Conservation (phyloP, 2,888 invertebrate species). For the Linnaemya tessellans region DNA sequence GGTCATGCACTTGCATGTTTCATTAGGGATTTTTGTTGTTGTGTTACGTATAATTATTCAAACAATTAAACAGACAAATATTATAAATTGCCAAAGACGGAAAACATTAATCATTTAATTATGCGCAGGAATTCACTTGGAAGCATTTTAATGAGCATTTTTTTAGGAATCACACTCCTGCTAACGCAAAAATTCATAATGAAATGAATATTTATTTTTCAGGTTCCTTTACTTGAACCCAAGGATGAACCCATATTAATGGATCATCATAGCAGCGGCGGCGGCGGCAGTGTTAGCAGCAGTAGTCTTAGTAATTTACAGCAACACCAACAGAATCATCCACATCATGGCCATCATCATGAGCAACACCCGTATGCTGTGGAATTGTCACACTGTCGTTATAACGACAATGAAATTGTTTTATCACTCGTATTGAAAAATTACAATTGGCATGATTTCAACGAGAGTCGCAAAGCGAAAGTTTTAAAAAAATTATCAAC, state of each 20-base stretch:
- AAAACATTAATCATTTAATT: conserved; percentile 67
- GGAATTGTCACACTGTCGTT: conserved; percentile 80
- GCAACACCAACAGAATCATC: conserved; percentile 14
- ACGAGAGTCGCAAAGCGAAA: conserved; percentile 79
- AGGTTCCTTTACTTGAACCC: conserved; percentile 80
- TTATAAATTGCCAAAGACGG: conserved; percentile 43
- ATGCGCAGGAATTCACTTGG: conserved; percentile 40
- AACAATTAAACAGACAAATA: conserved; percentile 62
- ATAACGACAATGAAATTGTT: conserved; percentile 80
- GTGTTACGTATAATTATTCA: conserved; percentile 52
- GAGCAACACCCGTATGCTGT: conserved; percentile 78
- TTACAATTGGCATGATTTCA: conserved; percentile 81
- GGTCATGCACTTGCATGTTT: conserved; percentile 53
- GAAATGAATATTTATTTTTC: conserved; percentile 52
- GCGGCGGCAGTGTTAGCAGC: conserved; percentile 16
- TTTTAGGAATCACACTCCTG: not conserved
- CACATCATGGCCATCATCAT: conserved; percentile 33
- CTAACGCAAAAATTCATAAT: not conserved
- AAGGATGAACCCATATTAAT: conserved; percentile 78
- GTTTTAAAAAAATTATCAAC: conserved; percentile 82
- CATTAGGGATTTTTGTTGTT: conserved; percentile 56
- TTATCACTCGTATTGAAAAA: conserved; percentile 81
- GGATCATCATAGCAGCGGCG: conserved; percentile 51
- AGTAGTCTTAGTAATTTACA: conserved; percentile 1
- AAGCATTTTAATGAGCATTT: conserved; percentile 53